Evolutionary conservation across 1,140 invertebrate genomes (phyloP).

Genomic region (Archegozetes longisetosus): DNA sequence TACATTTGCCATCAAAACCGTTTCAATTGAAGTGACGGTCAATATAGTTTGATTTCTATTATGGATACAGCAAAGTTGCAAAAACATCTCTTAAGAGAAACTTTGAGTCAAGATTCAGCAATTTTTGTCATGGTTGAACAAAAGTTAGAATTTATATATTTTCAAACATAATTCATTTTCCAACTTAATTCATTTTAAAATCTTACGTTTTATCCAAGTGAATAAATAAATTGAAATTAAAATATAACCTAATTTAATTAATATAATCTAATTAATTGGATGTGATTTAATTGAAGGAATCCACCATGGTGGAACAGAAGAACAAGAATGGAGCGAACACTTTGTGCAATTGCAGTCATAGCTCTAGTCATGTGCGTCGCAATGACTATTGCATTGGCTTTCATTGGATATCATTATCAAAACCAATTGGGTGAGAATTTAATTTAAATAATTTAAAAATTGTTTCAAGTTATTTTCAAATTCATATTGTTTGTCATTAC

Average conservation of each 20-base stretch:
- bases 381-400: conserved; percentile 46
- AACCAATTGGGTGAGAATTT: not conserved
- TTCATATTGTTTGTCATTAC: not conserved
- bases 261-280: no score
- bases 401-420: conserved; percentile 29
- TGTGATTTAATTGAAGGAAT: conserved; percentile 41
- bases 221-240: no score
- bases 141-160: no score
- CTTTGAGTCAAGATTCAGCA: not conserved
- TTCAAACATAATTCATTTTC: no score
- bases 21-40: not conserved
- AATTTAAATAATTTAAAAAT: not conserved
- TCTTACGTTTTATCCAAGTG: no score
- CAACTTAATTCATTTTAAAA: no score
- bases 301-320: conserved; percentile 71
- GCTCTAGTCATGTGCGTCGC: conserved; percentile 44
- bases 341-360: conserved; percentile 46
- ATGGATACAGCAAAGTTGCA: not conserved
- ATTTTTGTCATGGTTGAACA: not conserved
- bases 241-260: no score
- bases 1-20: no score
- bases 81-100: not conserved
- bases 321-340: conserved; percentile 53
- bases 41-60: not conserved
- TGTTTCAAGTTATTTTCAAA: not conserved